Base-by-base conservation (phyloP, 2,797 vertebrate genomes). In the Erethizon dorsatum region DNA sequence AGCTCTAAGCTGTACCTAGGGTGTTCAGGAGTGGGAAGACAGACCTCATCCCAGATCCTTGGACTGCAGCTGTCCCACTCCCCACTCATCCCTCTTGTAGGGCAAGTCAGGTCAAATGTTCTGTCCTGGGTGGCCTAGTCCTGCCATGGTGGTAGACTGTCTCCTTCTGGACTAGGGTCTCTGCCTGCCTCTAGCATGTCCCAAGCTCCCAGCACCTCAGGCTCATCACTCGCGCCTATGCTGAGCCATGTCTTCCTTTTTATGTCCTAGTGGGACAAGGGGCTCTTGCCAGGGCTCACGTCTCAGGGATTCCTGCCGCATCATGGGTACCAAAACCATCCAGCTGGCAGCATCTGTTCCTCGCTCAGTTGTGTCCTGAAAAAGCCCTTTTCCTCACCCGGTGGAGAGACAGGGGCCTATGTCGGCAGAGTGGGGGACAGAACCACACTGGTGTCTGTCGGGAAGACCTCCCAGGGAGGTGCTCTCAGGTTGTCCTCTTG, bases 201-300 rank as follows among this genome's bases (percentile, higher is more conserved):
- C 78, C 47, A 63, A 26, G 13, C 37, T 67, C 57, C 59, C 1
- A 0, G 57, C 4, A 56, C 41, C 0, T 5, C 0, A 41, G 11
- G 15, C 26, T 37, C 54, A 52, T 78, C 12, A 5, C 41, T n/a
- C 9, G 3, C 22, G 15, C 61, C 57, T 13, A 1, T n/a, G 63
- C 26, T 33, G 65, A 50, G 80, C 61, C 7, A 5, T 14, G 0
- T 28, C 37, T 22, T 69, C 6, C 45, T 0, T 1, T 28, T 17
- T 37, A 26, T 50, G 1, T 41, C 37, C 45, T 33, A 4, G 75
- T 26, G 59, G 47, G n/a, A 20, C 0, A 0, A 13, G 59, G 78
- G 2, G 0, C 50, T 79, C n/a, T 33, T 47, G 56, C 69, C 63
- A 7, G 2, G 54, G 56, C 61, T 47, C 14, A 2, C 41, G 1